These are phyloP conservation scores for Hucho hucho DNA, from an alignment of 2,113 vertebrate species.

Conservation along the genomic window DNA sequence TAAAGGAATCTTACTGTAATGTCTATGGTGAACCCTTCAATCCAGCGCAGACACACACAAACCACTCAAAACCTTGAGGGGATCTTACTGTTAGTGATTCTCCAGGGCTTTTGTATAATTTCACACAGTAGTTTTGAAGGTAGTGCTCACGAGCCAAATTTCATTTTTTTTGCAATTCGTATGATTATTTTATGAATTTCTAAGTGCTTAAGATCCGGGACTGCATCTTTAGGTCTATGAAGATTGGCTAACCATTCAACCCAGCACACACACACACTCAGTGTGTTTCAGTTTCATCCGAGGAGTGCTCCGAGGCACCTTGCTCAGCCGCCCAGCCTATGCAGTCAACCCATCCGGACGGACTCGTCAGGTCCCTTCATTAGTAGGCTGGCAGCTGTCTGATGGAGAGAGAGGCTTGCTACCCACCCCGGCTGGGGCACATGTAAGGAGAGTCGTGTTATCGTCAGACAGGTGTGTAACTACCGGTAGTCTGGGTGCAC, in stretches of 20 bases:
- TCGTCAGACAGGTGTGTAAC: conserved; percentile 62
- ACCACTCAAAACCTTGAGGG: no score
- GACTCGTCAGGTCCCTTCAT: conserved; percentile 34
- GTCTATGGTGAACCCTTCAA: neutral
- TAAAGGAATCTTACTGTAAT: neutral
- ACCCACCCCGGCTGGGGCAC: conserved; percentile 14
- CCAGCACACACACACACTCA: neutral
- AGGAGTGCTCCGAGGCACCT: neutral
- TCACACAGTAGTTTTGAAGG: no score
- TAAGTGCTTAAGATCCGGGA: no score
- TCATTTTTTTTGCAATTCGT: no score
- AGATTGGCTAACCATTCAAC: no score
- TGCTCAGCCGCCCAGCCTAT: neutral
- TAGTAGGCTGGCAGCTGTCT: conserved; percentile 53
- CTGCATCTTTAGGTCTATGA: no score
- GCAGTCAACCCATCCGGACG: conserved; percentile 15
- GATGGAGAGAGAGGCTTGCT: conserved; percentile 27
- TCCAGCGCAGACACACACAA: neutral
- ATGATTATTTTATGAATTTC: no score
- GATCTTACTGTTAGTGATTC: no score
- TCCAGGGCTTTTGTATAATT: no score
- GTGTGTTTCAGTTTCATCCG: conserved; percentile 2
- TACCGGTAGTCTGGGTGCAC: conserved; percentile 24
- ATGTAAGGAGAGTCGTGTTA: conserved; percentile 60
- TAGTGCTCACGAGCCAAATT: no score